Base-by-base conservation (phyloP, 2,888 invertebrate species). In the Synergus umbraculus region DNA sequence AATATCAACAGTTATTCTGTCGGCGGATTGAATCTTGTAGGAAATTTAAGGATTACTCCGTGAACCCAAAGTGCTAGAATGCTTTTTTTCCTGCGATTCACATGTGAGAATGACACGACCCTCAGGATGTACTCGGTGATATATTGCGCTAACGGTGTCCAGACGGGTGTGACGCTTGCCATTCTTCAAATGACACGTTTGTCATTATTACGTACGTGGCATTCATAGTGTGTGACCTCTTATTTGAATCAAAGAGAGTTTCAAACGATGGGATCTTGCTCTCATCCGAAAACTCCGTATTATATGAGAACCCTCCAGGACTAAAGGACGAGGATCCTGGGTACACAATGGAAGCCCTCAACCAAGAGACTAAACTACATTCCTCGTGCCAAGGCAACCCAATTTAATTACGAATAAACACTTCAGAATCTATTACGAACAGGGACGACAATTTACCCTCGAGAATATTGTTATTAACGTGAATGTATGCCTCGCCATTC, bases 81-180 rank as follows among this genome's bases (percentile, higher is more conserved):
- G 18, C 54, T 29, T 54, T 73, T 73, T 73, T 73, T 73, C 73
- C 54, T 58, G 1, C 54, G 1, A 73, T 58, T 73, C 15, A 76
- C 66, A 80, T 84, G 83, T 83, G 84, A 84, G 84, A 84, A 81
- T 79, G 80, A 67, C 63, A 79, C 82, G 84, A 82, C 83, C 83
- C 83, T 81, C 82, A 82, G 82, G 86, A 85, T 84, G 83, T 84
- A 84, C 82, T 81, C 81, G 79, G 81, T 82, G 80, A 83, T 82
- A 79, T 77, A 82, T 84, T 81, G 80, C 79, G 54, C 76, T 86
- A 86, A 86, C 86, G 85, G 86, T 84, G 79, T 81, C 79, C 76
- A 76, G 83, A 79, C 78, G 80, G 78, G 79, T 77, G 83, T 84
- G 83, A 77, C 82, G 83, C 80, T 79, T 83, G 82, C 81, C 83